phyloP scores from a whole-genome alignment of 2,797 vertebrate species.

The Enteromius viviparus region DNA sequence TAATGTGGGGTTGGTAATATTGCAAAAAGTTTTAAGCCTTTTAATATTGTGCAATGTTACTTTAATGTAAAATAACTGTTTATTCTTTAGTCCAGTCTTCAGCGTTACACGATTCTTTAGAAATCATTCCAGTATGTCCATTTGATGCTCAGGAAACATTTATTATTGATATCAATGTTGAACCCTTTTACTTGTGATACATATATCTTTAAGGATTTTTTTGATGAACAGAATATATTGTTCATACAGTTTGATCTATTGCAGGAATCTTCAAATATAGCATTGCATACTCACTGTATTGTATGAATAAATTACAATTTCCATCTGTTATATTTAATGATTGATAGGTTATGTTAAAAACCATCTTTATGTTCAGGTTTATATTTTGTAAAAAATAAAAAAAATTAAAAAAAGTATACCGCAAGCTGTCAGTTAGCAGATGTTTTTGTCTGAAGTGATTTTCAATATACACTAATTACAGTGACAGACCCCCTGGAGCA shows the following conservation, averaged over 20 bases:
- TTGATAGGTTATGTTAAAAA: neutral
- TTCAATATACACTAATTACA: neutral
- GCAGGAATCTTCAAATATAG: neutral
- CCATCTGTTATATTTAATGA: neutral
- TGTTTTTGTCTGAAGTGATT: neutral
- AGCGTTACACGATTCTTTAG: neutral
- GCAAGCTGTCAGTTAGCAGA: conserved; percentile 3
- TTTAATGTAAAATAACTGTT: neutral
- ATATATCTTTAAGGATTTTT: neutral
- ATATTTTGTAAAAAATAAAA: neutral
- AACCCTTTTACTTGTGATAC: neutral
- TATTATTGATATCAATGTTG: neutral
- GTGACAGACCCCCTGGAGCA: conserved; percentile 7
- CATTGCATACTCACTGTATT: neutral
- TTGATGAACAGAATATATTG: neutral
- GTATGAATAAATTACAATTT: neutral
- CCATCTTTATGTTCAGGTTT: neutral
- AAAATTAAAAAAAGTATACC: neutral
- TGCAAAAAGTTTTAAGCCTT: neutral
- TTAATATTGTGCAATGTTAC: neutral
- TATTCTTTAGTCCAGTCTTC: neutral
- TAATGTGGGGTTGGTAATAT: neutral
- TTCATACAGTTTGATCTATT: neutral
- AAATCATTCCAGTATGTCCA: neutral
- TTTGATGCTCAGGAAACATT: neutral